phyloP scores from a whole-genome alignment of 2,888 invertebrate genomes.

The Homarus gammarus region DNA sequence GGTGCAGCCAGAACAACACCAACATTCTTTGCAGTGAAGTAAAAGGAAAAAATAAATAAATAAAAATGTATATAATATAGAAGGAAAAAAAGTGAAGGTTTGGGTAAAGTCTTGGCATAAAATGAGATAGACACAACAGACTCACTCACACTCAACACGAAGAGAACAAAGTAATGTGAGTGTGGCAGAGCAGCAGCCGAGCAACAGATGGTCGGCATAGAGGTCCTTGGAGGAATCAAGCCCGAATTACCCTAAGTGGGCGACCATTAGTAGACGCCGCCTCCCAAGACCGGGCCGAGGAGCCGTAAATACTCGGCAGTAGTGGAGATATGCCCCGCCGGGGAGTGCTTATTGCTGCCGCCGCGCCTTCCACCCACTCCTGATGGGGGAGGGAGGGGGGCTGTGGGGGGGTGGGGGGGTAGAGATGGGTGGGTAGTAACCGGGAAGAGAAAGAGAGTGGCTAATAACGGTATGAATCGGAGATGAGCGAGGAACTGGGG shows the following conservation, averaged over 20 bases:
- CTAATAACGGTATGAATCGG: slow-evolving; percentile 4
- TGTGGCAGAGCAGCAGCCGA: background rate
- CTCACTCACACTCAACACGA: too few relatives aligned
- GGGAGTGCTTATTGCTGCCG: slow-evolving; percentile 32
- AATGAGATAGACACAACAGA: too few relatives aligned
- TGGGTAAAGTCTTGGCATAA: too few relatives aligned
- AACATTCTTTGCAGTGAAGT: too few relatives aligned
- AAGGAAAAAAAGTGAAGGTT: too few relatives aligned
- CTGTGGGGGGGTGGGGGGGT: background rate
- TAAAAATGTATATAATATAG: too few relatives aligned
- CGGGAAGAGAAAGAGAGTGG: slow-evolving; percentile 18
- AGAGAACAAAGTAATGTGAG: too few relatives aligned
- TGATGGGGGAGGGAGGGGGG: background rate
- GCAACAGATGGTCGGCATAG: slow-evolving; percentile 41
- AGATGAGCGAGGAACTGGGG: background rate
- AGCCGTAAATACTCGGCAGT: slow-evolving; percentile 39
- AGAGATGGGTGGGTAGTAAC: background rate
- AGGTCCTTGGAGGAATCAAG: slow-evolving; percentile 41
- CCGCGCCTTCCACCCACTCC: background rate
- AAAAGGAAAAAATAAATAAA: too few relatives aligned
- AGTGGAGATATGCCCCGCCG: slow-evolving; percentile 23
- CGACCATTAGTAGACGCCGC: slow-evolving; percentile 42
- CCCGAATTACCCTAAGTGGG: slow-evolving; percentile 44
- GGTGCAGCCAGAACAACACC: too few relatives aligned
- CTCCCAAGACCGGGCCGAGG: slow-evolving; percentile 25